These are phyloP conservation scores for Diachrysia chrysitis DNA, from an alignment of 2,888 invertebrate genomes.

Conservation along the genomic window DNA sequence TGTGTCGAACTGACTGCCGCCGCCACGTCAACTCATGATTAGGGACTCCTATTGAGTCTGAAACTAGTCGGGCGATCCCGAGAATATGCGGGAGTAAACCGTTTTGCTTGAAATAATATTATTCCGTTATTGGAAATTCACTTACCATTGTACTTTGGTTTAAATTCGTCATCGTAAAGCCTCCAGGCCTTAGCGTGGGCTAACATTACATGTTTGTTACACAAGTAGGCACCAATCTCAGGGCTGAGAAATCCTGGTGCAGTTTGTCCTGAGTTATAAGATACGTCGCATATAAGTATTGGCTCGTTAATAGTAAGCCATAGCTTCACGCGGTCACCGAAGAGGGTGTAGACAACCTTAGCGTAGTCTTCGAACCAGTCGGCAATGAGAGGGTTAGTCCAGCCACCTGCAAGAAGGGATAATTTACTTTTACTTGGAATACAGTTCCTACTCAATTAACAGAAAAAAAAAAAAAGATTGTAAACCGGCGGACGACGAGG, in stretches of 20 bases:
- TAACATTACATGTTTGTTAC: constrained; percentile 90
- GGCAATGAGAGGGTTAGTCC: constrained; percentile 90
- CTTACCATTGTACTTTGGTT: constrained; percentile 59
- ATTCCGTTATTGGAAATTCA: neutral
- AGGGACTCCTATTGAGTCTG: no score
- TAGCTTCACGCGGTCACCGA: constrained; percentile 89
- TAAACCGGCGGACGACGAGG: no score
- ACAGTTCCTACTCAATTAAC: neutral
- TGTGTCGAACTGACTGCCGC: no score
- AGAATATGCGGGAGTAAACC: no score
- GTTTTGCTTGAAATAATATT: neutral
- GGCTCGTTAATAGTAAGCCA: constrained; percentile 94
- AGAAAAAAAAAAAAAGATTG: no score
- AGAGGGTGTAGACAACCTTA: constrained; percentile 86
- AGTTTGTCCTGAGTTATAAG: constrained; percentile 77
- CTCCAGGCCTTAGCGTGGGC: constrained; percentile 91
- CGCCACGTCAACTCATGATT: no score
- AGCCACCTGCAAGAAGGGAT: constrained; percentile 86
- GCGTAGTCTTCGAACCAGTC: constrained; percentile 91
- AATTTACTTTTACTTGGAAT: no score
- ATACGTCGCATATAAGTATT: constrained; percentile 73
- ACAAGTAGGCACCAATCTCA: constrained; percentile 88
- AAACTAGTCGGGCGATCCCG: no score
- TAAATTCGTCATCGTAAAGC: constrained; percentile 89
- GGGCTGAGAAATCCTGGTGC: constrained; percentile 73